Conservation (phyloP, 2,113 vertebrate genomes). For the Fulica atra region DNA sequence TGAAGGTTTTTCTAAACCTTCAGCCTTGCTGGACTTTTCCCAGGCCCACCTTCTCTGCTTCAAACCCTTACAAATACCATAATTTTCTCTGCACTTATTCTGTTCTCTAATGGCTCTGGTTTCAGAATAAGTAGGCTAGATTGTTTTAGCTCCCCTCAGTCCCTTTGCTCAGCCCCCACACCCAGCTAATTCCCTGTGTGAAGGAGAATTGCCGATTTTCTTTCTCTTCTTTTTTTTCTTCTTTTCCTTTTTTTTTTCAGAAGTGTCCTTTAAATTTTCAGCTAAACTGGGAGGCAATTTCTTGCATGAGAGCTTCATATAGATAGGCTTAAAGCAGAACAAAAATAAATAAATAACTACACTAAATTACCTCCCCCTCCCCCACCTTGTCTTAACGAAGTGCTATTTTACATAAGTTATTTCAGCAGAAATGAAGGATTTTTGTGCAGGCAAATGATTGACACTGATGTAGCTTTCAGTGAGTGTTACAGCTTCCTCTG, state of each 20-base stretch:
- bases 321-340: constrained; percentile 70
- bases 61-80: neutral
- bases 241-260: neutral
- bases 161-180: neutral
- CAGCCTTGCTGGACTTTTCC: neutral
- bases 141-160: neutral
- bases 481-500: constrained; percentile 49
- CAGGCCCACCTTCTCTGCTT: neutral
- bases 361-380: neutral
- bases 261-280: constrained; percentile 74
- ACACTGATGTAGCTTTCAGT: constrained; percentile 52
- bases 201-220: constrained; percentile 17
- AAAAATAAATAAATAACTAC: constrained; percentile 39
- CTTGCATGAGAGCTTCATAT: constrained; percentile 78
- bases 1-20: neutral
- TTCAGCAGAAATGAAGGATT: constrained; percentile 63
- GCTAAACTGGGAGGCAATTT: constrained; percentile 74
- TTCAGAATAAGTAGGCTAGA: neutral
- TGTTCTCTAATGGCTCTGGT: neutral
- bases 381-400: constrained; percentile 58
- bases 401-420: constrained; percentile 71
- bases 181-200: neutral
- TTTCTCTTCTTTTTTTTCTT: too few relatives aligned
- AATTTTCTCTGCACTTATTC: constrained; percentile 8
- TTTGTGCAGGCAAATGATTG: constrained; percentile 55